These are phyloP conservation scores for Toxotes lorentzi DNA, from an alignment of 2,797 vertebrate species.

Conservation along the genomic window DNA sequence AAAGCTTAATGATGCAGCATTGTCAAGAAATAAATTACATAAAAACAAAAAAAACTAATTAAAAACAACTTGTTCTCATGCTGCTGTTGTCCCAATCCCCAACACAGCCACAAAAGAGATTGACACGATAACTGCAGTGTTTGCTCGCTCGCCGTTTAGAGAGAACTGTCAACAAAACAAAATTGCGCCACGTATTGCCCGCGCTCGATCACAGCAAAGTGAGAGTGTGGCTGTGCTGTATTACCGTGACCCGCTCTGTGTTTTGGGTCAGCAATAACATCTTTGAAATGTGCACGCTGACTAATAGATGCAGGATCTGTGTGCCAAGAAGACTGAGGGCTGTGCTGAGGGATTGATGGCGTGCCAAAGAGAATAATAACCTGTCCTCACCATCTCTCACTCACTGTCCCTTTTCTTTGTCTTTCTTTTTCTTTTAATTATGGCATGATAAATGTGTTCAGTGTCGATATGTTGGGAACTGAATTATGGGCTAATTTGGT, in stretches of 20 bases:
- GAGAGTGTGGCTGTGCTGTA: conserved; percentile 17
- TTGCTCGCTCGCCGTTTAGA: conserved; percentile 19
- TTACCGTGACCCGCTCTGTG: conserved; percentile 23
- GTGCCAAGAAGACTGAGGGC: conserved; percentile 39
- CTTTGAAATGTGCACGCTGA: conserved; percentile 40
- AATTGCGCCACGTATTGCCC: conserved; percentile 2
- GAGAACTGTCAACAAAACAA: conserved; percentile 28
- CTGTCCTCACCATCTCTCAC: conserved; percentile 47
- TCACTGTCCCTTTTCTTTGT: conserved; percentile 51
- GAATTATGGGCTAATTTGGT: conserved; percentile 38
- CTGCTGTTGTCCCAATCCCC: conserved; percentile 3
- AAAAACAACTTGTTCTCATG: background rate
- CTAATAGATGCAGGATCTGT: conserved; percentile 34
- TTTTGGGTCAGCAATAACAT: conserved; percentile 57
- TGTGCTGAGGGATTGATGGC: conserved; percentile 45
- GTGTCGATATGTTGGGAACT: conserved; percentile 25
- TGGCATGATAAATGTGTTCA: conserved; percentile 51
- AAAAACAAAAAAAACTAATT: background rate
- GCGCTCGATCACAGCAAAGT: conserved; percentile 30
- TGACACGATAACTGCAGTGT: conserved; percentile 37
- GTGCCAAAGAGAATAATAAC: conserved; percentile 54
- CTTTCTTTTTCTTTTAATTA: conserved; percentile 38
- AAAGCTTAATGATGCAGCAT: background rate
- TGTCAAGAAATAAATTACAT: background rate
- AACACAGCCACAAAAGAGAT: conserved; percentile 6